Conservation (phyloP, 2,113 vertebrate species). For the Dipodomys merriami region DNA sequence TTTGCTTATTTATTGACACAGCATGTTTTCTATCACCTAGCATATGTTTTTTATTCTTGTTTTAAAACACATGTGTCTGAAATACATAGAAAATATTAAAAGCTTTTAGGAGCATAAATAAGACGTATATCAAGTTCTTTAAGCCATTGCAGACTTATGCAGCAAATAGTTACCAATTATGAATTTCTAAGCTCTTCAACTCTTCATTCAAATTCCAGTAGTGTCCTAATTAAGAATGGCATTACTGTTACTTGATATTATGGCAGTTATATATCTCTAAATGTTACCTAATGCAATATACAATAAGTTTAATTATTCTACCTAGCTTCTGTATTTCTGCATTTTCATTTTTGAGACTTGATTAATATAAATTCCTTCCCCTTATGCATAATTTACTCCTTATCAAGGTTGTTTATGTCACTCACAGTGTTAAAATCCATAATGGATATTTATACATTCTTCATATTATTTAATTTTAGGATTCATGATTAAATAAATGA, state of each 20-base stretch:
- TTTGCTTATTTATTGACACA: conserved; percentile 2
- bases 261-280: conserved; percentile 12
- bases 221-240: background rate
- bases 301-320: background rate
- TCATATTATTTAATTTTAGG: background rate
- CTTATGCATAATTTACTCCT: background rate
- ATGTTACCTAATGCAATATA: background rate
- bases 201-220: background rate
- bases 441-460: background rate
- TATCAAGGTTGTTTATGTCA: background rate
- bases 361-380: background rate
- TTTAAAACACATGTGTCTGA: background rate
- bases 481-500: background rate
- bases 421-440: background rate
- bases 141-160: background rate
- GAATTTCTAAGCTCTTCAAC: background rate
- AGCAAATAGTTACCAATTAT: background rate
- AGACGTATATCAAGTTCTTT: background rate
- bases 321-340: background rate
- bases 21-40: background rate
- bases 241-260: background rate
- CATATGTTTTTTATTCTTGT: background rate
- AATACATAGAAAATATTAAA: background rate
- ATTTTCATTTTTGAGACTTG: conserved; percentile 26
- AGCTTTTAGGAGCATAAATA: too few relatives aligned